Evolutionary conservation across 2,797 vertebrate genomes (phyloP), one percentile per base, ranked within the genome.

Genomic region (Xenops minutus): DNA sequence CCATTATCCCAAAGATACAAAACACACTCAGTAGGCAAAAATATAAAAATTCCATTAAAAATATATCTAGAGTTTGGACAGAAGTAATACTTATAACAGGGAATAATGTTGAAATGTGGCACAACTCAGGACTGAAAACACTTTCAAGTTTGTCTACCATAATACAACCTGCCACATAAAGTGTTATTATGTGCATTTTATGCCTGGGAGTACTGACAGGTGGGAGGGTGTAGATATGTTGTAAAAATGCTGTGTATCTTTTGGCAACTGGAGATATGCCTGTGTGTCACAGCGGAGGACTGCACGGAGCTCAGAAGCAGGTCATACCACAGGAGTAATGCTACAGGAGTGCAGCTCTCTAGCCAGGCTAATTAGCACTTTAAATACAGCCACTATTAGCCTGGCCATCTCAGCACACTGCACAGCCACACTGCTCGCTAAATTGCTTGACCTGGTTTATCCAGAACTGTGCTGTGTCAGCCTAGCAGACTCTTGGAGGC

Each of bases 321-420:
- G 30, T 39, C 1, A 0, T 12, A 1, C 13, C 6, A 3, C 29
- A 39, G 36, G 37, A 66, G 49, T 0, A 9, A 22, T 22, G 54
- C 44, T 24, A 1, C 1, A 1, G 41, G 14, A 64, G 18, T 41
- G 37, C 51, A 4, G 5, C 29, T 41, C 54, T 46, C 49, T 43
- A 46, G 22, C 39, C 61, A 16, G 56, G 34, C 14, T 44, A 68
- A 78, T 84, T 44, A 81, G 41, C 20, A 20, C n/a, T 30, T 88
- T 54, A 64, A 86, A 78, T 6, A 16, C 39, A 44, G 52, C 3
- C 15, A 41, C 23, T 20, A 1, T n/a, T 26, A 66, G 22, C 46
- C 36, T 48, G 80, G 51, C 37, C 58, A 20, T 1, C 7, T 4
- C 37, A 56, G 7, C 0, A 54, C 18, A 34, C 27, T 43, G 72